These are phyloP conservation scores for Cephus runcator DNA, from an alignment of 2,888 invertebrate genomes.

Conservation along the genomic window DNA sequence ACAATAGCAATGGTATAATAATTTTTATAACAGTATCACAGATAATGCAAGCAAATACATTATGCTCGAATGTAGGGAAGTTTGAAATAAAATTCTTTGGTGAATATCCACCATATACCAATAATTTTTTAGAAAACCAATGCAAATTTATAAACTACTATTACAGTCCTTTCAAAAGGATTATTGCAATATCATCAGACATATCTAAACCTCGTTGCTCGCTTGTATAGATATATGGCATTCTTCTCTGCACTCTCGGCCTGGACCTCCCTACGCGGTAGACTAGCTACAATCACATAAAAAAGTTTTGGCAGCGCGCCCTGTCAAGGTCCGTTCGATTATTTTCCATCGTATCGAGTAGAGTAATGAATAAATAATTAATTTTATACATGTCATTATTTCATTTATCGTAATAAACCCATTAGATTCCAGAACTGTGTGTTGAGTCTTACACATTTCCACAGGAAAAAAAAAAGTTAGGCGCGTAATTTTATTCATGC, in stretches of 20 bases:
- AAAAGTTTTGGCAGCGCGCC: constrained; percentile 43
- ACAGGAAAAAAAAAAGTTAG: not conserved
- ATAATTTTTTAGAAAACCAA: not conserved
- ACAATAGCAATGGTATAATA: constrained; percentile 32
- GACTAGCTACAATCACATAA: constrained; percentile 46
- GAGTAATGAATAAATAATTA: not conserved
- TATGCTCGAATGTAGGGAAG: not conserved
- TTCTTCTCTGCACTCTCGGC: constrained; percentile 41
- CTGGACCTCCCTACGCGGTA: constrained; percentile 32
- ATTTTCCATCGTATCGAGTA: not conserved
- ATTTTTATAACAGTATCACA: constrained; percentile 40
- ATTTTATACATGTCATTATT: not conserved
- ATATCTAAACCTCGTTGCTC: not conserved
- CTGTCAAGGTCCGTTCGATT: constrained; percentile 23
- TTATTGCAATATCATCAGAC: not conserved
- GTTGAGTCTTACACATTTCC: not conserved
- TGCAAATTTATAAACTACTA: not conserved
- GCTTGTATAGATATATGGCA: constrained; percentile 32
- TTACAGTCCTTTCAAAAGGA: not conserved
- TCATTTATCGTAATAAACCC: not conserved
- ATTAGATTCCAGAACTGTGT: not conserved
- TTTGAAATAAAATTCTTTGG: not conserved
- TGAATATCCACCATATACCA: not conserved
- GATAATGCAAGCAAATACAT: constrained; percentile 28
- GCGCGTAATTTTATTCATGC: not conserved